Evolutionary conservation across 2,113 vertebrate genomes (phyloP).

Genomic region (Prionailurus bengalensis): DNA sequence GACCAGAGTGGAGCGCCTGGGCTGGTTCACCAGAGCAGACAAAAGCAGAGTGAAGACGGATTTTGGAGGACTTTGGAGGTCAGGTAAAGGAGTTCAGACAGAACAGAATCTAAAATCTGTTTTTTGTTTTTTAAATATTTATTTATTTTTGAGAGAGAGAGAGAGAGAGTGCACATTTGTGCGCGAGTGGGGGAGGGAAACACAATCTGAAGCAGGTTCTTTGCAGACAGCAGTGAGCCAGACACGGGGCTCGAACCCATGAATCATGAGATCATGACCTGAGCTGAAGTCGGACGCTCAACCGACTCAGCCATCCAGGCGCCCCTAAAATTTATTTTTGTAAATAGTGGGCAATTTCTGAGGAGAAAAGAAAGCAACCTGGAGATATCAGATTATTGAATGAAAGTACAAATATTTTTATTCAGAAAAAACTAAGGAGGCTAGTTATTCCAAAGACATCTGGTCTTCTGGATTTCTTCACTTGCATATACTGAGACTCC

Average conservation of each 20-base stretch:
- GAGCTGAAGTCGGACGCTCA: too few relatives aligned
- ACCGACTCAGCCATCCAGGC: too few relatives aligned
- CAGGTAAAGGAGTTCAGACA: background rate
- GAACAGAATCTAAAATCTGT: background rate
- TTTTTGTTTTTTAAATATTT: background rate
- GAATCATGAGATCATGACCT: too few relatives aligned
- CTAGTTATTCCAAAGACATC: slow-evolving; percentile 8
- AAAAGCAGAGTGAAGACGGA: background rate
- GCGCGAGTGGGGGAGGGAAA: too few relatives aligned
- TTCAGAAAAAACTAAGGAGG: slow-evolving; percentile 11
- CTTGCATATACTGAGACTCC: background rate
- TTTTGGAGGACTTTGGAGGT: background rate
- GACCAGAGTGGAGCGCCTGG: background rate
- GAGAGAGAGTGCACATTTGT: too few relatives aligned
- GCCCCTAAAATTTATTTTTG: background rate
- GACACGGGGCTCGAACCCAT: too few relatives aligned
- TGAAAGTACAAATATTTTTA: background rate
- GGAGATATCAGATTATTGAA: background rate
- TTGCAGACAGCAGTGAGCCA: too few relatives aligned
- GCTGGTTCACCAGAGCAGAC: background rate
- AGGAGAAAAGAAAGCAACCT: background rate
- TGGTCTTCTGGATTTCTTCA: slow-evolving; percentile 4
- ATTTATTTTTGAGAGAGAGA: too few relatives aligned
- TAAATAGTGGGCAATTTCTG: background rate
- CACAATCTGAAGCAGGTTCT: too few relatives aligned